Percentiles rank a stretch among this genome's conserved stretches.
phyloP scores from a whole-genome alignment of 1,140 invertebrate genomes.

The Drosophila pseudoananassae region DNA sequence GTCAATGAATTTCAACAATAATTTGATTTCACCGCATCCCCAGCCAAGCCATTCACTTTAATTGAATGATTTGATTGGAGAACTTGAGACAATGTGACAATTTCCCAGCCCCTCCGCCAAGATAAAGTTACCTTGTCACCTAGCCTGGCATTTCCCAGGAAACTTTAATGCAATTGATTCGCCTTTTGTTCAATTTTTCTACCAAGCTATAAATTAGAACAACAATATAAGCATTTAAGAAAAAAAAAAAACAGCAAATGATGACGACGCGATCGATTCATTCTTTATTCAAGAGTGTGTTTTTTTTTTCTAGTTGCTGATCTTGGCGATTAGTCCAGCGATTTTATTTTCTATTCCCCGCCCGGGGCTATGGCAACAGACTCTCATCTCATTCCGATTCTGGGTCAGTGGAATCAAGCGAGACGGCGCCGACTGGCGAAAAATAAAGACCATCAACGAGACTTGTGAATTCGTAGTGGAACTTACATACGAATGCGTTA shows the following conservation, averaged over 20 bases:
- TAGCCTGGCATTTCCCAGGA: neutral
- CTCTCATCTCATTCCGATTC: constrained; percentile 45
- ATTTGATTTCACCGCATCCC: too few species aligned
- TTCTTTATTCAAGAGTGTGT: constrained; percentile 4
- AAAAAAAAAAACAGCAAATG: constrained; percentile 17
- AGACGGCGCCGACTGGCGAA: neutral
- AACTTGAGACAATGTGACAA: neutral
- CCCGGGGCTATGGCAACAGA: constrained; percentile 9
- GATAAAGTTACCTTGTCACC: constrained; percentile 1
- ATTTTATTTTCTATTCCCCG: constrained; percentile 35
- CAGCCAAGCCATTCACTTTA: constrained; percentile 15
- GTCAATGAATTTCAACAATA: neutral
- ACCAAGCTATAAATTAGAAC: constrained; percentile 31
- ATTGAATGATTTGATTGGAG: constrained; percentile 5
- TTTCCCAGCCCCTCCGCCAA: neutral
- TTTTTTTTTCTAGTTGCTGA: constrained; percentile 3
- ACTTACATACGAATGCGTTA: constrained; percentile 18
- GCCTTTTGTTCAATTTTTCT: constrained; percentile 21
- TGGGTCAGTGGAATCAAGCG: constrained; percentile 52
- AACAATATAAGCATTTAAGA: constrained; percentile 8
- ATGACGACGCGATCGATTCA: constrained; percentile 17
- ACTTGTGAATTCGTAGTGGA: constrained; percentile 17
- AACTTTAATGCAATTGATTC: constrained; percentile 24
- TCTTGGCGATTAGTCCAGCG: constrained; percentile 2
- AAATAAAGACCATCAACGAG: constrained; percentile 5